Evolutionary conservation across 2,888 invertebrate genomes (phyloP), one percentile per base, ranked within the genome.

Genomic region (Spialia ferax): DNA sequence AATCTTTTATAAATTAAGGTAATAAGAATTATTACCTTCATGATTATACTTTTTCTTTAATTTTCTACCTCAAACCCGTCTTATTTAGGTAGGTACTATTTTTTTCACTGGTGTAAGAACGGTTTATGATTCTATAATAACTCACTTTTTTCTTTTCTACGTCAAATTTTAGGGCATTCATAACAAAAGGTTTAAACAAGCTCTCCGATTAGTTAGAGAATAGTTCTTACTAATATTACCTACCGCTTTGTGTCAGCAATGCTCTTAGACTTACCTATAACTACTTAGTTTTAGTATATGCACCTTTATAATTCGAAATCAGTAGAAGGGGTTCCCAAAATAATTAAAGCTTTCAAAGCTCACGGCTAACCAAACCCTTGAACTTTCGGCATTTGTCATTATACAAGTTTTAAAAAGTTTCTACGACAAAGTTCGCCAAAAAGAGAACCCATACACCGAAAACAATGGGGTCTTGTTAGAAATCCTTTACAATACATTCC

Each of bases 331-430:
- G 66, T 60, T 55, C 45, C 38, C 22, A 35, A 67, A 55, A 67
- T 67, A 67, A 67, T 67, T 32, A 68, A 68, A 56, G 23, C 18
- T 11, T 62, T n/a, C 67, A 68, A 66, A 68, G 67, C 60, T 59
- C 32, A 56, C 67, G 67, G 54, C 62, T 67, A 61, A 48, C 42
- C 67, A 68, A 67, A 68, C 61, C 67, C 62, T 56, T 26, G 56
- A 68, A 68, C 62, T 68, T 68, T 62, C 10, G 67, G 62, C 67
- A 62, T 68, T 68, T 68, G 67, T 68, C 67, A 68, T 68, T 62
- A 62, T 50, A 55, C 48, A 61, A 68, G 48, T 68, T 68, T 56
- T 35, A 50, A 62, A 68, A 68, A 68, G 67, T 68, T 68, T 68
- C 55, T 18, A 23, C 60, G 55, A 32, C 61, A 50, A 68, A 68